phyloP scores from a whole-genome alignment of 2,888 invertebrate species.

The Balanococcus diminutus region DNA sequence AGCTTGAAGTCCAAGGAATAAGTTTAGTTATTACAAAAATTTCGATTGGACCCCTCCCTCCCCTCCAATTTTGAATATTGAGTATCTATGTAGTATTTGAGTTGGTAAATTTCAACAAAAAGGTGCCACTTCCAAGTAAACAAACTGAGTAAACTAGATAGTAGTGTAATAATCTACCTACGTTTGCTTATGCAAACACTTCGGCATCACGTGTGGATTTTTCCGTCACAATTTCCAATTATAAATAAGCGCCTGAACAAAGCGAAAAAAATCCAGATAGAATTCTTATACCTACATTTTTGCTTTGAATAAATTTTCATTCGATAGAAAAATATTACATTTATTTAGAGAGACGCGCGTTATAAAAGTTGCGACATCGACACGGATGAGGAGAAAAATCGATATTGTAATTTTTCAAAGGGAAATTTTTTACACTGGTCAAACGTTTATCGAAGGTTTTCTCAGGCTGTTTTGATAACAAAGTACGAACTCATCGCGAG shows the following conservation, averaged over 20 bases:
- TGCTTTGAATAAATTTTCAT: not conserved
- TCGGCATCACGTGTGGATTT: not conserved
- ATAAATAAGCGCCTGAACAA: not conserved
- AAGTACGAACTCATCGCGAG: not conserved
- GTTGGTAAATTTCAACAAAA: too few species aligned
- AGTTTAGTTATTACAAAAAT: too few species aligned
- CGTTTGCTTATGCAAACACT: not conserved
- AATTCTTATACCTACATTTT: not conserved
- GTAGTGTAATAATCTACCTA: too few species aligned
- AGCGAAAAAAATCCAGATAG: not conserved
- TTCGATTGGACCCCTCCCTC: too few species aligned
- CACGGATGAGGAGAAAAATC: not conserved
- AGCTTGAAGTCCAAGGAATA: too few species aligned
- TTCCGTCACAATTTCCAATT: too few species aligned
- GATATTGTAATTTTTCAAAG: slow-evolving; percentile 34
- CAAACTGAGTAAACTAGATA: too few species aligned
- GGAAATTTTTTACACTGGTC: not conserved
- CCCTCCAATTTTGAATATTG: too few species aligned
- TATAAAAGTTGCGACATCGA: not conserved
- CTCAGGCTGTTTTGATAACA: not conserved
- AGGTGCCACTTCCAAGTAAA: too few species aligned
- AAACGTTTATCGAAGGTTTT: slow-evolving; percentile 7
- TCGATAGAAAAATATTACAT: not conserved
- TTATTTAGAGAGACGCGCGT: not conserved
- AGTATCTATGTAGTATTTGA: too few species aligned